Base-by-base conservation (phyloP, 2,113 vertebrate species). In the Thalassarche chlororhynchos region DNA sequence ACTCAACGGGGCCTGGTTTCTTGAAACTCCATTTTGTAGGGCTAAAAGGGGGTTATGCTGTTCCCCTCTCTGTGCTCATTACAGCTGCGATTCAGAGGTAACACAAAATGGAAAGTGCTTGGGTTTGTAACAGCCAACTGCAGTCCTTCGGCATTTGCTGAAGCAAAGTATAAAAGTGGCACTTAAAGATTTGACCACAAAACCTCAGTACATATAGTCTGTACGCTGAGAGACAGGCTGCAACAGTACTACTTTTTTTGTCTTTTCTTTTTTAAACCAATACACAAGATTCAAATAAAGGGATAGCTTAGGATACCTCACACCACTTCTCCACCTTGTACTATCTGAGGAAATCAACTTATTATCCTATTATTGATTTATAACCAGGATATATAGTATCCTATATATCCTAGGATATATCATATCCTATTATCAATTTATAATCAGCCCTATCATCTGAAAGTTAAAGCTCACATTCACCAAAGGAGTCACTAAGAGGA, bases 1-100 rank as follows among this genome's bases (percentile, higher is more conserved):
- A 82, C 25, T 24, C 74, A 78, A 13, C 0, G 0, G 38, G 51
- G 69, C 34, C 20, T 4, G 2, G 3, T 20, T 89, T 80, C 71
- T 38, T 8, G 4, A 84, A 84, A 44, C 10, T 23, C 14, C 21
- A 5, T 84, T 84, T 42, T 65, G 31, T 34, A 61, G 76, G 31
- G 25, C 14, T 23, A 8, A 75, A 61, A 66, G 36, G 42, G 14
- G 12, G 44, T 17, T 77, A 14, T 40, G 42, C 31, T 57, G 7
- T 20, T 84, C 29, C 44, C 15, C 18, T 49, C 54, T 36, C 61
- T 51, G 54, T 54, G 23, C 47, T 77, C 51, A 25, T 17, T 66
- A 77, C 23, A 21, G 36, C 9, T 4, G 11, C 4, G 5, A 40
- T 64, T 84, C 64, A 64, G 69, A 89, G 55, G 16, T 36, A 62